A percentile compares a stretch with the other conserved stretches of the same genome.
phyloP scores from a whole-genome alignment of 1,140 invertebrate genomes.

The Maniola jurtina region DNA sequence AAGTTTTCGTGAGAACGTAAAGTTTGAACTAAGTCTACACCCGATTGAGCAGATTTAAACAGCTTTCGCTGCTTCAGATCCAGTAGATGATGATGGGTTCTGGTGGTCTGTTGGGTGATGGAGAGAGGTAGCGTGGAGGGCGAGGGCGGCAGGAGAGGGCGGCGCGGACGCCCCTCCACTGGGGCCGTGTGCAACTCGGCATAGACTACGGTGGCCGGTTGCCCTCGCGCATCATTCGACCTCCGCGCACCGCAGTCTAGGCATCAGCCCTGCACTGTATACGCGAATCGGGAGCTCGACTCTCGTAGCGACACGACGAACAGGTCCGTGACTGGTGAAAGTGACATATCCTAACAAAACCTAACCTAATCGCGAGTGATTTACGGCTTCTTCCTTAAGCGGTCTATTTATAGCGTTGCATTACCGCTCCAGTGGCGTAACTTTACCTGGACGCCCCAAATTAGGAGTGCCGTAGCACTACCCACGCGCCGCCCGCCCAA shows the following conservation, averaged over 20 bases:
- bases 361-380: constrained; percentile 51
- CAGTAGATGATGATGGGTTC: background rate
- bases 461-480: constrained; percentile 64
- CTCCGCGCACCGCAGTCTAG: constrained; percentile 74
- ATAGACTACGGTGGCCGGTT: constrained; percentile 75
- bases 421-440: constrained; percentile 65
- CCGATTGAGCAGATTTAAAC: background rate
- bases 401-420: constrained; percentile 72
- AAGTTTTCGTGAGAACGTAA: background rate
- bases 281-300: constrained; percentile 68
- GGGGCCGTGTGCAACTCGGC: constrained; percentile 77
- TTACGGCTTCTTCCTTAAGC: constrained; percentile 58
- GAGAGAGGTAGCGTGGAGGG: constrained; percentile 32
- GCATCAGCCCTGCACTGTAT: constrained; percentile 68
- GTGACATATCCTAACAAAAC: constrained; percentile 45
- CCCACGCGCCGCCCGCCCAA: constrained; percentile 60
- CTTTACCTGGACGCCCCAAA: constrained; percentile 78
- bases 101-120: background rate
- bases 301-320: constrained; percentile 77
- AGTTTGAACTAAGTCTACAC: background rate
- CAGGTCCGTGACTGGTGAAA: constrained; percentile 74
- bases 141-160: constrained; percentile 45
- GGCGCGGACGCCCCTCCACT: constrained; percentile 60
- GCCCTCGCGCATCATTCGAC: constrained; percentile 77
- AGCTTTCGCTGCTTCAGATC: background rate